Evolutionary conservation across 2,797 vertebrate species (phyloP), one percentile per base, ranked within the genome.

Genomic region (Phataginus tricuspis): DNA sequence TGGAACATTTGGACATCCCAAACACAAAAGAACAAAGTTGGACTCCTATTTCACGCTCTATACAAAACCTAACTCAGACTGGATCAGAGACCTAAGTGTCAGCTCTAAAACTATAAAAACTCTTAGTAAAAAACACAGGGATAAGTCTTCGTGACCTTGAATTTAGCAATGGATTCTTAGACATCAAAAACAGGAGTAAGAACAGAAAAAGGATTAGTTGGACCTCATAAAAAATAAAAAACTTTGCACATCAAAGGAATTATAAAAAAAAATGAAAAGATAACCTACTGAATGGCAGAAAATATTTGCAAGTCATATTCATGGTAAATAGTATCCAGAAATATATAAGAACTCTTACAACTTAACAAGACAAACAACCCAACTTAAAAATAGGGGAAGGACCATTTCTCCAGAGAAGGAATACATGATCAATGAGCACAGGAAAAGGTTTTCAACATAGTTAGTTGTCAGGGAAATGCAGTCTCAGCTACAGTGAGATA

Each of bases 161-260:
- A 87, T 87, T 79, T 84, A 89, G 27, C 49, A 39, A 2, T 86
- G 49, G 23, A 92, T 84, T 64, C 45, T 94, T 92, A 88, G 61
- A 82, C 23, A 34, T 19, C 45, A 78, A 75, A 93, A 86, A 4
- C 15, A 92, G 42, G 12, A 82, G 9, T 18, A 69, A 82, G 57
- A 79, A 31, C 89, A 91, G 42, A 74, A 77, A 55, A 90, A 55
- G 84, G 7, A 39, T 69, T 79, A 66, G 74, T 63, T 57, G 27
- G 18, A 83, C 63, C 90, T 92, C 4, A 31, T 27, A 80, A 80
- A 57, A 63, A 53, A 39, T 23, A 21, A 57, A 87, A 39, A 64
- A 37, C 39, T 89, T 82, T 66, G 57, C 69, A 29, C 34, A 61
- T 64, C 71, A 75, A 64, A 86, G 34, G 25, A 78, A 37, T 53